These are phyloP conservation scores for Amphiura filiformis DNA, from an alignment of 35 echinoderm and acorn worm species.

Conservation along the genomic window DNA sequence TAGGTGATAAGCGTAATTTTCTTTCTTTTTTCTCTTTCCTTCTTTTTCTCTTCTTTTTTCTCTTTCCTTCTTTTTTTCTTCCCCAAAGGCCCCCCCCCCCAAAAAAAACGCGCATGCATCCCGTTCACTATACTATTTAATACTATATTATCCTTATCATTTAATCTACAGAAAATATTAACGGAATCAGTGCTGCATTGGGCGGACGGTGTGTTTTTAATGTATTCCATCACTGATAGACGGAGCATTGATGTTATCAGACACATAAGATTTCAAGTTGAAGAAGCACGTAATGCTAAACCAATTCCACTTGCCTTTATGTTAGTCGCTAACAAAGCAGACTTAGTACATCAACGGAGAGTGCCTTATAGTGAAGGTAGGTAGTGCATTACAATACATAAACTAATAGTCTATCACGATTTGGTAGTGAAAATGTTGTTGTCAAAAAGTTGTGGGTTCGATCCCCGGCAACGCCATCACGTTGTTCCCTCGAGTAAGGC, in stretches of 20 bases:
- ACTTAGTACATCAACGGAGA: conserved; percentile 71
- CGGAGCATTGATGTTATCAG: conserved; percentile 43
- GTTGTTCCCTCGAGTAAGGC: too few relatives aligned
- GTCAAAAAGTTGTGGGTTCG: neutral
- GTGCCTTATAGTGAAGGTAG: conserved; percentile 66
- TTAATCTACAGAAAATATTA: conserved; percentile 45
- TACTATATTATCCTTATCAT: too few relatives aligned
- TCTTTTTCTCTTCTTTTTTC: too few relatives aligned
- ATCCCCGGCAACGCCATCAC: too few relatives aligned
- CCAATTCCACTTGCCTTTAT: conserved; percentile 67
- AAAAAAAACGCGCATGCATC: too few relatives aligned
- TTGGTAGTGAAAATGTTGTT: too few relatives aligned
- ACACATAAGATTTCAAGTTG: conserved; percentile 14
- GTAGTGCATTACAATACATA: neutral
- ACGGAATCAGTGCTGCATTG: conserved; percentile 60
- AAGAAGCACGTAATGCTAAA: conserved; percentile 60
- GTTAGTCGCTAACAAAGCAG: conserved; percentile 73
- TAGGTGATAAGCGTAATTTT: too few relatives aligned
- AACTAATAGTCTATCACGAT: too few relatives aligned
- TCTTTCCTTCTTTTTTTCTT: too few relatives aligned
- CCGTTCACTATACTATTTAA: too few relatives aligned
- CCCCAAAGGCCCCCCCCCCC: too few relatives aligned
- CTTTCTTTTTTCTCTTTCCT: too few relatives aligned
- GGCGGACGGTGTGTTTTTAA: conserved; percentile 68
- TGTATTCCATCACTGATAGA: conserved; percentile 65